Base-by-base conservation (phyloP, 92 coral and sea anemone genomes). In the Pocillopora grandis region DNA sequence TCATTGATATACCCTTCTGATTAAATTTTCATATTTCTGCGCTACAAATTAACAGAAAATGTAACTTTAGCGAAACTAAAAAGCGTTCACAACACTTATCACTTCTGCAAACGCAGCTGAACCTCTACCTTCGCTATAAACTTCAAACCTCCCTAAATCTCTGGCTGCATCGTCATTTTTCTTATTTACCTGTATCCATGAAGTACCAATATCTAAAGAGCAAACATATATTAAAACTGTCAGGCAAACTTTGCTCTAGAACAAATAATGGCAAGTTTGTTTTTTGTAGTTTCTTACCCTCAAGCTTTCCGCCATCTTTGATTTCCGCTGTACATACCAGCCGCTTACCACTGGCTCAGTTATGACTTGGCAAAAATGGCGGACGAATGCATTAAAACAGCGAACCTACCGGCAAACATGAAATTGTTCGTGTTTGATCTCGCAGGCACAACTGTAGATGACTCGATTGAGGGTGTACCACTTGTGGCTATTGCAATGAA, bases 361-460 rank as follows among this genome's bases (percentile, higher is more conserved):
- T 11, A 10, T 58, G 31, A 60, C 17, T 7, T 31, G 9, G 62
- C 58, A 84, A 88, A 80, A 58, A 88, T 88, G 94, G 91, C 91
- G 83, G 91, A 64, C 66, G 76, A 91, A 42, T 7, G 4, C 4
- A 42, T 3, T 7, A 88, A 80, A 58, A 88, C 85, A 89, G 91
- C 91, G 83, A 89, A 64, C 66, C 71, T 87, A 88, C 81, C 84
- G 76, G 77, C 35, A 27, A 64, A 33, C 14, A 49, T 92, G n/a
- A 59, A 94, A 72, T 89, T 96, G 35, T 93, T 92, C 20, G 92
- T 96, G 79, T 96, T 96, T 72, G 99, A 96, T 87, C 86, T 96
- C 69, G 99, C 98, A 23, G 99, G 99, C 62, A 96, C 99, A 62
- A 96, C 98, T 33, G 95, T 94, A 6, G 95, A 96, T 84, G 99